These are phyloP conservation scores for Spilogale gracilis DNA, from an alignment of 2,113 vertebrate species.

Conservation along the genomic window DNA sequence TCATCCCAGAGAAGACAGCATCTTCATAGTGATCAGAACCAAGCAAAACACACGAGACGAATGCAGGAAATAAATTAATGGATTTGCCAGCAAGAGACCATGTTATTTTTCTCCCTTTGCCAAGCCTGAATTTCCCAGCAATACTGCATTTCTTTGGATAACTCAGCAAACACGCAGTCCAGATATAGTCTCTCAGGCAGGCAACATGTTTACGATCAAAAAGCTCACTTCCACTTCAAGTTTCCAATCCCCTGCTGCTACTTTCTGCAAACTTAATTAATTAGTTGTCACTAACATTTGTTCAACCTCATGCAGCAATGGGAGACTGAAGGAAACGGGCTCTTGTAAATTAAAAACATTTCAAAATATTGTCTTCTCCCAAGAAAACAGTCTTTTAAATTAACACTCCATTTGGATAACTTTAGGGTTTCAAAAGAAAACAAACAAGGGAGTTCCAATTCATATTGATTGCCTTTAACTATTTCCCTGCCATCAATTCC, in stretches of 20 bases:
- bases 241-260: conserved; percentile 84
- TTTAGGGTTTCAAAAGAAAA: conserved; percentile 70
- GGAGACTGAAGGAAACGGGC: conserved; percentile 69
- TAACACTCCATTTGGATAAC: conserved; percentile 80
- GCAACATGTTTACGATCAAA: conserved; percentile 82
- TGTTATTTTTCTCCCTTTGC: conserved; percentile 61
- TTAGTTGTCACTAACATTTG: conserved; percentile 85
- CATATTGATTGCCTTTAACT: conserved; percentile 13
- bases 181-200: conserved; percentile 80
- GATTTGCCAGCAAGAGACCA: conserved; percentile 52
- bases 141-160: conserved; percentile 75
- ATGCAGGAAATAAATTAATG: conserved; percentile 39
- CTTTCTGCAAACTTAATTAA: conserved; percentile 85
- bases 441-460: conserved; percentile 60
- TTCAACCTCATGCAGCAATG: conserved; percentile 65
- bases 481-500: background rate
- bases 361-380: conserved; percentile 82
- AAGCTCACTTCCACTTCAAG: conserved; percentile 82
- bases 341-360: conserved; percentile 81
- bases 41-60: conserved; percentile 13
- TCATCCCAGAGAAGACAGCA: background rate
- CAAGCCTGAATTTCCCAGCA: conserved; percentile 76
- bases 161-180: conserved; percentile 73
- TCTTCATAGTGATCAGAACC: background rate
- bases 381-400: conserved; percentile 78